Percentiles rank a stretch among this genome's conserved stretches.
phyloP scores from a whole-genome alignment of 2,888 invertebrate species.

The Lochmaea crataegi region DNA sequence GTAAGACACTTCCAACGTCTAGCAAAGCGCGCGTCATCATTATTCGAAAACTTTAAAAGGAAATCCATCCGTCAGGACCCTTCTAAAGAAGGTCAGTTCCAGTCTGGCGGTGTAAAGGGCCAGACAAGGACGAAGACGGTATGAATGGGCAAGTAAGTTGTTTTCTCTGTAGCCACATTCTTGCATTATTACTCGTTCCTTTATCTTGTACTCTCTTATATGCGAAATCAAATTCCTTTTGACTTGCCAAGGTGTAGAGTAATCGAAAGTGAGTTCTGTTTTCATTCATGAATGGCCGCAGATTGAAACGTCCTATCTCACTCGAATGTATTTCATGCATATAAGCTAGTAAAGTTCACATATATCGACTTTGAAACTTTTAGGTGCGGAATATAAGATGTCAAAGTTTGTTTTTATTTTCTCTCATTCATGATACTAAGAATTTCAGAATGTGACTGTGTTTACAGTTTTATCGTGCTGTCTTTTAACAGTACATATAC shows the following conservation, averaged over 20 bases:
- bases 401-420: constrained; percentile 30
- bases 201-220: constrained; percentile 50
- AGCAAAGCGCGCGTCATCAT: constrained; percentile 41
- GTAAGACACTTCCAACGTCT: constrained; percentile 35
- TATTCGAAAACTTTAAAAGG: constrained; percentile 51
- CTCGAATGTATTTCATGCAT: constrained; percentile 27
- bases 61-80: constrained; percentile 43
- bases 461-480: background rate
- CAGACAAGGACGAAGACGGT: constrained; percentile 45
- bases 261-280: constrained; percentile 51
- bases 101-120: constrained; percentile 42
- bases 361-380: constrained; percentile 40
- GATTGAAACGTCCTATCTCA: constrained; percentile 25
- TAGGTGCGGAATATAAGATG: constrained; percentile 21
- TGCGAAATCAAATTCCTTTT: constrained; percentile 54
- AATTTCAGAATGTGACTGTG: background rate
- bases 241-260: constrained; percentile 16
- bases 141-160: constrained; percentile 49
- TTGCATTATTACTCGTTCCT: constrained; percentile 48
- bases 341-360: constrained; percentile 29
- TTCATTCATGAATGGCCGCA: constrained; percentile 50
- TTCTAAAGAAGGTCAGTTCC: constrained; percentile 46
- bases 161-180: constrained; percentile 43
- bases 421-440: constrained; percentile 23
- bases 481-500: background rate